These are phyloP conservation scores for Drosophila neotestacea DNA, from an alignment of 2,888 invertebrate genomes.

Conservation along the genomic window DNA sequence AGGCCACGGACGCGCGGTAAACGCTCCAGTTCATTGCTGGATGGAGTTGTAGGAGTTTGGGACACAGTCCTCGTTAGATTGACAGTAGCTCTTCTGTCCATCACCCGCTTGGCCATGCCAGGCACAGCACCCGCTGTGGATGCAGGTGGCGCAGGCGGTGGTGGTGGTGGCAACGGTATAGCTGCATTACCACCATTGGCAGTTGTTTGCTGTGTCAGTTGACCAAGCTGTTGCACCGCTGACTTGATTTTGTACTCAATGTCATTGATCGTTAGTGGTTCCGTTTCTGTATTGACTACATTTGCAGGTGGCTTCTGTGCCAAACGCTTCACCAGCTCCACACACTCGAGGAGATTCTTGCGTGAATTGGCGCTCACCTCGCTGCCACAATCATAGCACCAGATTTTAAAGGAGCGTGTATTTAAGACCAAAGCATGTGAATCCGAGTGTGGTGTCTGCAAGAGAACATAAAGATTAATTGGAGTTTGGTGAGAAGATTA, in stretches of 20 bases:
- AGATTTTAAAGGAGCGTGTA: conserved; percentile 90
- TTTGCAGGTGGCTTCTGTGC: conserved; percentile 73
- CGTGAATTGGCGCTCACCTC: conserved; percentile 88
- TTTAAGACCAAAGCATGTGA: conserved; percentile 91
- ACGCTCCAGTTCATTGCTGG: conserved; percentile 44
- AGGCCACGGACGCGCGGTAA: conserved; percentile 91
- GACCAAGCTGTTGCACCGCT: conserved; percentile 65
- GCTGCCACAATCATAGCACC: conserved; percentile 92
- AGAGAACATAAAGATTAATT: not conserved
- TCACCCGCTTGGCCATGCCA: conserved; percentile 82
- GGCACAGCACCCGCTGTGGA: conserved; percentile 63
- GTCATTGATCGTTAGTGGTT: conserved; percentile 56
- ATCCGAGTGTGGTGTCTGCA: conserved; percentile 90
- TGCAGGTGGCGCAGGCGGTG: conserved; percentile 24
- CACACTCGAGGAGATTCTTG: conserved; percentile 90
- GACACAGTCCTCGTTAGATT: conserved; percentile 5
- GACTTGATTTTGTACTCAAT: conserved; percentile 77
- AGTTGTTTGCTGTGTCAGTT: conserved; percentile 11
- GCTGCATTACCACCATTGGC: conserved; percentile 19
- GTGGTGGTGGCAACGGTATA: conserved; percentile 49
- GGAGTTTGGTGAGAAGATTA: not conserved
- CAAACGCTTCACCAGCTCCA: conserved; percentile 90
- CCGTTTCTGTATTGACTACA: not conserved
- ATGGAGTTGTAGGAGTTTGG: not conserved
- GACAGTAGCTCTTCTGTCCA: conserved; percentile 31